Evolutionary conservation across 2,797 vertebrate species (phyloP), one percentile per base, ranked within the genome.

Genomic region (Channa striata): DNA sequence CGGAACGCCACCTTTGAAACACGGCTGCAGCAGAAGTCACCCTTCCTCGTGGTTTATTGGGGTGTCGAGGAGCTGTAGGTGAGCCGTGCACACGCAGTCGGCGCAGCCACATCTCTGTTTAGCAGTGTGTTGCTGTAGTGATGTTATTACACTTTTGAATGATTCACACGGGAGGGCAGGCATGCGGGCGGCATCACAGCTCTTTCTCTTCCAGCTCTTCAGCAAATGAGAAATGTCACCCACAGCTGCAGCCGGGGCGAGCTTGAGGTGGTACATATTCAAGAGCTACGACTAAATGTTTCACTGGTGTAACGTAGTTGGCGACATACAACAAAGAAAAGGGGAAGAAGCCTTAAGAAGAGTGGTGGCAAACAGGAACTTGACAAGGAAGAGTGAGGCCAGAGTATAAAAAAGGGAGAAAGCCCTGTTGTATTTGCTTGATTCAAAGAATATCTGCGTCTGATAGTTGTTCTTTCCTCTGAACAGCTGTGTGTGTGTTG

Each of bases 161-260:
- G 83, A 89, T 86, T 85, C 76, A 85, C 86, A 88, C 66, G 82
- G 89, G 83, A 77, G 74, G 62, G 65, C 69, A 60, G 63, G 59
- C 74, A 19, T 5, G 20, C 51, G 77, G 82, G 81, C 71, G 77
- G 48, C 14, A 47, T 21, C 37, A 14, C 17, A n/a, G 11, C 52
- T 74, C 58, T 62, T 11, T 13, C 19, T 25, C 9, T 51, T 19
- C 53, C 4, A 11, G 44, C 61, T 81, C 64, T 72, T 68, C 57
- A 44, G 82, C 65, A 87, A 87, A 92, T 89, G 82, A 88, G 80
- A 92, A 89, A 90, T 87, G 89, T 90, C 89, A 84, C 56, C 74
- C 80, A 74, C 48, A 84, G 82, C 77, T 77, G 70, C 71, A 86
- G 78, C 70, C 36, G 67, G 61, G 60, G 36, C 19, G 56, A 61